Evolutionary conservation across 2,113 vertebrate genomes (phyloP), one percentile per base, ranked within the genome.

Genomic region (Strigops habroptila): DNA sequence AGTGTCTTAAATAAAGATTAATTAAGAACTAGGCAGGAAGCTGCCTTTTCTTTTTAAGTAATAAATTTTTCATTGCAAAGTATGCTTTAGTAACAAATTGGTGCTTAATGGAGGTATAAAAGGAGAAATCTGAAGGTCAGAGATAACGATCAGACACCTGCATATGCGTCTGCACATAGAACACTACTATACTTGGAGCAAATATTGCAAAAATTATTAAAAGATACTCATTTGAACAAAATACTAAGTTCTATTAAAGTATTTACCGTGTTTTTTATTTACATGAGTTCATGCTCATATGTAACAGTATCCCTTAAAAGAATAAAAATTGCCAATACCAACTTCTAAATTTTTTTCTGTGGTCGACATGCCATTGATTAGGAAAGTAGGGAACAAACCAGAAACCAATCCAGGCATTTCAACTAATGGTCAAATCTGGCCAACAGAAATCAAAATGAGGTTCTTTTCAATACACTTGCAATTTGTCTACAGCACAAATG

Each of bases 1-100:
- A 90, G 27, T 70, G 30, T 75, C 85, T 93, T 49, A 91, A 92
- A 86, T 76, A 89, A 86, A 95, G 49, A 88, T 82, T 94, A 90
- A 93, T 94, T 91, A 95, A 83, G 23, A 85, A 41, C 19, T 41
- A 83, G 59, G 59, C 46, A 90, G 51, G 74, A 95, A 90, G 43
- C 53, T 91, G 44, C 55, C 33, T 91, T 95, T 91, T 76, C 76
- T 81, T 93, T 89, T 87, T 82, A 85, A 94, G 48, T 25, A 91
- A 70, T 91, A 74, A 15, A 46, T 71, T 63, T 94, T 95, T 81
- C 78, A 93, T 90, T 93, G 64, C 33, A 55, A 90, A 74, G 25
- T 90, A 71, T 81, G 22, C 17, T 75, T 74, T 85, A 83, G 51
- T 70, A 86, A 86, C 46, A 93, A 93, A 68, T n/a, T 13, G 14